Conservation (phyloP, 2,113 vertebrate species). For the Clarias magur region DNA sequence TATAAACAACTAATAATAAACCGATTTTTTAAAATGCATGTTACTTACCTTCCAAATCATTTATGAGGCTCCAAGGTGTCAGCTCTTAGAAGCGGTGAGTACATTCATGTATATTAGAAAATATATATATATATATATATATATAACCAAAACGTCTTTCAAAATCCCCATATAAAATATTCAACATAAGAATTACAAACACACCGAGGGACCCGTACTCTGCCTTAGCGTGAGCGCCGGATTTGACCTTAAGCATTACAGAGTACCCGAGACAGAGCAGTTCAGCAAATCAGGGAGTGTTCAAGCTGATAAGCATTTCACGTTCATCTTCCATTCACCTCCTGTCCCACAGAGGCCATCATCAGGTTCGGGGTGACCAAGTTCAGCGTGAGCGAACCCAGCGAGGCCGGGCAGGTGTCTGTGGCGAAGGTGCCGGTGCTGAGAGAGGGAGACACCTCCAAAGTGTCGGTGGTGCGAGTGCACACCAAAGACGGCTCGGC, state of each 20-base stretch:
- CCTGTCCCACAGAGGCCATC: slow-evolving; percentile 75
- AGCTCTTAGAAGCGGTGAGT: too few relatives aligned
- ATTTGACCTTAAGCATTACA: not conserved
- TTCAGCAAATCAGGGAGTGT: not conserved
- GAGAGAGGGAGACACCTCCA: slow-evolving; percentile 81
- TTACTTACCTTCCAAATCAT: not conserved
- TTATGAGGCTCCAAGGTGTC: not conserved
- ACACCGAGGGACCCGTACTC: not conserved
- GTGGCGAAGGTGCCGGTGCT: slow-evolving; percentile 79
- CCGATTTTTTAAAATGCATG: not conserved
- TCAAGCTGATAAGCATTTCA: not conserved
- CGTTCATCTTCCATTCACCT: not conserved
- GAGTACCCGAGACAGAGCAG: not conserved
- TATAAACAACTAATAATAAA: not conserved
- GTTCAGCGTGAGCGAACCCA: slow-evolving; percentile 78
- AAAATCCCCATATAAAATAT: not conserved
- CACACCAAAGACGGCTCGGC: slow-evolving; percentile 88
- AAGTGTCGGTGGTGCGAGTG: slow-evolving; percentile 81
- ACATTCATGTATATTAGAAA: not conserved
- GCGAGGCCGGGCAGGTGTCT: slow-evolving; percentile 67
- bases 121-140: not conserved
- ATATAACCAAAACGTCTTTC: not conserved
- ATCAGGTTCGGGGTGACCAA: slow-evolving; percentile 85
- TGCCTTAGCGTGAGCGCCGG: not conserved
- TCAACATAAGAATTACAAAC: not conserved